A percentile compares a stretch with the other conserved stretches of the same genome.
Conservation (phyloP, 1,140 invertebrate species). For the Archivesica marissinica region DNA sequence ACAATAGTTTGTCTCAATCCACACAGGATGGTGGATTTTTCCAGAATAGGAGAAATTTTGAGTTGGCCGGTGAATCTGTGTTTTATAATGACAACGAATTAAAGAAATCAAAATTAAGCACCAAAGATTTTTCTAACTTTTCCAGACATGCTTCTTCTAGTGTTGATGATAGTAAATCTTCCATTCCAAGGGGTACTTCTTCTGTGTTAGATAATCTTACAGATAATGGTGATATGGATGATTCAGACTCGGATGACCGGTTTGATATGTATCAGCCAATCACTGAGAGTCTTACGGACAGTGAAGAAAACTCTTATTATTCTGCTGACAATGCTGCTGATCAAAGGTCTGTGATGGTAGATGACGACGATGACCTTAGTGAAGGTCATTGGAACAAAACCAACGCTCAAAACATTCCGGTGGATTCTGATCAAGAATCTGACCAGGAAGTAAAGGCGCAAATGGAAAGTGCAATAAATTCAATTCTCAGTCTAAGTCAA, state of each 20-base stretch:
- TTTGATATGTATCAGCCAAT: slow-evolving; percentile 58
- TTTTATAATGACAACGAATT: neutral
- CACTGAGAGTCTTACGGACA: slow-evolving; percentile 60
- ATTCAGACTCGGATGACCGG: slow-evolving; percentile 10
- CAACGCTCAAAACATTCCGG: neutral
- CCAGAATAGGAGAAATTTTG: slow-evolving; percentile 26
- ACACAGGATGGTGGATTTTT: neutral
- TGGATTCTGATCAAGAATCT: slow-evolving; percentile 56
- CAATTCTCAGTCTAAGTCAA: slow-evolving; percentile 73
- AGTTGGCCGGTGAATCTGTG: slow-evolving; percentile 37
- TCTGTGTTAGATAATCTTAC: slow-evolving; percentile 3
- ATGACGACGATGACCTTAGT: slow-evolving; percentile 1
- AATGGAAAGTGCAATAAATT: slow-evolving; percentile 79
- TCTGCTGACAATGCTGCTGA: slow-evolving; percentile 44
- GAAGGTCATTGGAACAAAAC: slow-evolving; percentile 27
- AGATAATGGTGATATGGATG: neutral
- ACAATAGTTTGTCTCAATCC: neutral
- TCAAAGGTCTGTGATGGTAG: neutral
- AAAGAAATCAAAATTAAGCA: neutral
- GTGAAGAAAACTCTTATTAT: slow-evolving; percentile 58
- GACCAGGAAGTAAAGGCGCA: slow-evolving; percentile 73
- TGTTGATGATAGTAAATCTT: slow-evolving; percentile 14
- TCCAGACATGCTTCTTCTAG: slow-evolving; percentile 10
- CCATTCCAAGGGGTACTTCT: slow-evolving; percentile 19
- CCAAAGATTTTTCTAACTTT: slow-evolving; percentile 24